These are phyloP conservation scores for Apamea sordens DNA, from an alignment of 2,888 invertebrate genomes.

Conservation along the genomic window DNA sequence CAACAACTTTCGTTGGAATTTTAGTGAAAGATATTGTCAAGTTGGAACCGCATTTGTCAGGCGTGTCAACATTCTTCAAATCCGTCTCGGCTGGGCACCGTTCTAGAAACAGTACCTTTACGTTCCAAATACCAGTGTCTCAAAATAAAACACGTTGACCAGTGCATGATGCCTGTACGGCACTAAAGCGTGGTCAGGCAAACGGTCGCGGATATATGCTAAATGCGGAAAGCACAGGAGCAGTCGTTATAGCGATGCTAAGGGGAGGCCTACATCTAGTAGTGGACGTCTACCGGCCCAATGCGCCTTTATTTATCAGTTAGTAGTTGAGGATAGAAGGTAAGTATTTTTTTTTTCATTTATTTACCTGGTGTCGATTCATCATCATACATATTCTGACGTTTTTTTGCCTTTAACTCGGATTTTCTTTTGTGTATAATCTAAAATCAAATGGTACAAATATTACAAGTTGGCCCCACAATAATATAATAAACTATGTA, in stretches of 20 bases:
- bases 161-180: no score
- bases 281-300: background rate
- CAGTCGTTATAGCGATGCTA: background rate
- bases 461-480: background rate
- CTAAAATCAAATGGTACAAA: conserved; percentile 17
- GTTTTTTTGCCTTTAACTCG: conserved; percentile 14
- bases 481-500: background rate
- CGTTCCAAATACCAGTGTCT: no score
- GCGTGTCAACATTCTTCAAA: background rate
- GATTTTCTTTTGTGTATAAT: conserved; percentile 32
- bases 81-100: background rate
- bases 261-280: background rate
- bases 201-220: background rate
- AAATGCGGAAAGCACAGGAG: background rate
- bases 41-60: background rate
- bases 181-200: no score
- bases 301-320: background rate
- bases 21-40: no score
- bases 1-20: background rate
- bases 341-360: background rate
- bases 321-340: background rate
- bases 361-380: conserved; percentile 16
- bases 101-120: background rate
- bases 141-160: no score
- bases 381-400: background rate